These are phyloP conservation scores for Hemitrygon akajei DNA, from an alignment of 2,797 vertebrate genomes.

Conservation along the genomic window DNA sequence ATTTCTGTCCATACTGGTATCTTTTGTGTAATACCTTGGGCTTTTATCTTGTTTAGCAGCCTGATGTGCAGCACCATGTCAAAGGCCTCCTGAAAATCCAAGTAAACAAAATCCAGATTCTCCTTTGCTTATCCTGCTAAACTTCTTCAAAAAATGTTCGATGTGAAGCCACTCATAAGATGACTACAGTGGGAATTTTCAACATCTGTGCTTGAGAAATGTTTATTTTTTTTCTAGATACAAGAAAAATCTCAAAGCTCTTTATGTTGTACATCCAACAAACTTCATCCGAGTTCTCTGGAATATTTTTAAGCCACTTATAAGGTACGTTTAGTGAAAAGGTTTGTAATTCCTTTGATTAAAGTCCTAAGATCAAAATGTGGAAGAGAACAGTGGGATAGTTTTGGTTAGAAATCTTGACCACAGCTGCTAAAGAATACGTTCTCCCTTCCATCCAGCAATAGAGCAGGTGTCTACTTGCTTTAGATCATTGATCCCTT, in stretches of 20 bases:
- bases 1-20: too few relatives aligned
- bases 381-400: background rate
- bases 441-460: background rate
- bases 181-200: background rate
- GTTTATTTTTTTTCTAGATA: conserved; percentile 58
- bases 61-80: too few relatives aligned
- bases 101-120: too few relatives aligned
- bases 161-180: too few relatives aligned
- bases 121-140: too few relatives aligned
- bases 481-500: background rate
- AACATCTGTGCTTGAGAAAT: background rate
- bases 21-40: too few relatives aligned
- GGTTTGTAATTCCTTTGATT: background rate
- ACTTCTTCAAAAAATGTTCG: too few relatives aligned
- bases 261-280: conserved; percentile 77
- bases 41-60: too few relatives aligned
- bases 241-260: conserved; percentile 80
- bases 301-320: conserved; percentile 76
- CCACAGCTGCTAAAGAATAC: background rate
- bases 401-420: background rate
- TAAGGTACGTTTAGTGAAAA: conserved; percentile 60
- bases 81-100: too few relatives aligned
- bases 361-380: background rate
- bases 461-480: background rate
- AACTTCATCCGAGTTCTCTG: conserved; percentile 76